Conservation (phyloP, 2,797 vertebrate species). For the Myotis vivesi region DNA sequence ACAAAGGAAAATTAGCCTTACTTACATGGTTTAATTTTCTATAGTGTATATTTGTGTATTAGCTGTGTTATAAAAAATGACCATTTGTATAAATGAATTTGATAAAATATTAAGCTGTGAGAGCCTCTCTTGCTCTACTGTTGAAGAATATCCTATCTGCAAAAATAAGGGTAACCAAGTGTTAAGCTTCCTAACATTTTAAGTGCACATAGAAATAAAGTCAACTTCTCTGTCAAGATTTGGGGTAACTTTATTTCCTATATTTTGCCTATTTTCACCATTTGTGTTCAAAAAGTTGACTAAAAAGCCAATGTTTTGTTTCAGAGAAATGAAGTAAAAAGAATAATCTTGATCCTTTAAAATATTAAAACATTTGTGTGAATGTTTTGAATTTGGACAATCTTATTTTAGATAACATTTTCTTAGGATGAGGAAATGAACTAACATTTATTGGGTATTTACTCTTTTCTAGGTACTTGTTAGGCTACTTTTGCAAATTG, state of each 20-base stretch:
- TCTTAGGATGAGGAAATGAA: not conserved
- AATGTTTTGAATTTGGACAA: slow-evolving; percentile 24
- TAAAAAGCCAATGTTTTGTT: slow-evolving; percentile 34
- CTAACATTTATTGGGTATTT: slow-evolving; percentile 21
- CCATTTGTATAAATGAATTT: slow-evolving; percentile 15
- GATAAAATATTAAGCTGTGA: not conserved
- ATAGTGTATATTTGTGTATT: not conserved
- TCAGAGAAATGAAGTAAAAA: slow-evolving; percentile 38
- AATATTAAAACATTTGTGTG: not conserved
- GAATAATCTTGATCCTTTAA: slow-evolving; percentile 39
- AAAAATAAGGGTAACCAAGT: slow-evolving; percentile 13
- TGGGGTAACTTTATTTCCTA: slow-evolving; percentile 20
- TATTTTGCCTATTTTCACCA: slow-evolving; percentile 21
- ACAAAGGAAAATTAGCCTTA: not conserved
- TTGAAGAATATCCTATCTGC: not conserved
- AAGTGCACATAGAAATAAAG: not conserved
- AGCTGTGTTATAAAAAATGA: slow-evolving; percentile 3
- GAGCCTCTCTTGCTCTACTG: not conserved
- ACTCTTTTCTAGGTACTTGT: not conserved
- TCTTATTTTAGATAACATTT: slow-evolving; percentile 41
- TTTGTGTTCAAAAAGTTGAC: slow-evolving; percentile 16
- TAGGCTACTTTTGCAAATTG: not conserved
- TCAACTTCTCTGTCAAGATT: slow-evolving; percentile 32
- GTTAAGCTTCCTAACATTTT: slow-evolving; percentile 44
- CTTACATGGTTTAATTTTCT: slow-evolving; percentile 24